Evolutionary conservation across 2,797 vertebrate genomes (phyloP).

Genomic region (Molossus alvarezi): DNA sequence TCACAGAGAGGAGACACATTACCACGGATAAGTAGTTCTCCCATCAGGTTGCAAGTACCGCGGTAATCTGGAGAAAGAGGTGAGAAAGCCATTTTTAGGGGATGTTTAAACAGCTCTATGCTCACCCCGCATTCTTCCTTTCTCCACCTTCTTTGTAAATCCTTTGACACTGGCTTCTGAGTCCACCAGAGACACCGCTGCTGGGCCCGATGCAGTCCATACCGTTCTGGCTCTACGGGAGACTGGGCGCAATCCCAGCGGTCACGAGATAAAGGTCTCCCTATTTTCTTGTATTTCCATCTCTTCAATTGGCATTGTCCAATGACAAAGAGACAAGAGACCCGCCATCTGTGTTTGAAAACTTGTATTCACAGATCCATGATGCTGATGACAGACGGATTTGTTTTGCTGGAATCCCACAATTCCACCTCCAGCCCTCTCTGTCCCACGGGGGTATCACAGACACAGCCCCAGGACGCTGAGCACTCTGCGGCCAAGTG

Average conservation of each 20-base stretch:
- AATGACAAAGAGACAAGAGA: background rate
- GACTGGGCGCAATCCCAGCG: fast-evolving
- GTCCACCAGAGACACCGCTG: fast-evolving
- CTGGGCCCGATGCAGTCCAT: fast-evolving
- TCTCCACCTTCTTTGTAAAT: background rate
- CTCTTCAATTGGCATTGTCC: background rate
- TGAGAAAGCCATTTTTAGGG: background rate
- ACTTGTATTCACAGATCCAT: background rate
- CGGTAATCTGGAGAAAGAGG: background rate
- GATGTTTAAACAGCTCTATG: background rate
- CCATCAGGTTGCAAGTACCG: fast-evolving
- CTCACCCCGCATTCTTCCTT: fast-evolving
- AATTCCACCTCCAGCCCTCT: background rate
- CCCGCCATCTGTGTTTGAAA: background rate
- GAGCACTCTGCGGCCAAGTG: background rate
- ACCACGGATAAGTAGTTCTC: fast-evolving
- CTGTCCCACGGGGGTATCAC: background rate
- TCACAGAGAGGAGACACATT: fast-evolving
- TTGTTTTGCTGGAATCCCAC: background rate
- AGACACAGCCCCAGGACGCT: fast-evolving
- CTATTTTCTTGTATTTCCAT: background rate
- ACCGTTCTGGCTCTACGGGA: fast-evolving
- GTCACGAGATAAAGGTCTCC: background rate
- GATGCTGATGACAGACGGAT: background rate
- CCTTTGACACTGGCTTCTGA: background rate